phyloP scores from a whole-genome alignment of 2,888 invertebrate genomes.

The Arctia plantaginis region DNA sequence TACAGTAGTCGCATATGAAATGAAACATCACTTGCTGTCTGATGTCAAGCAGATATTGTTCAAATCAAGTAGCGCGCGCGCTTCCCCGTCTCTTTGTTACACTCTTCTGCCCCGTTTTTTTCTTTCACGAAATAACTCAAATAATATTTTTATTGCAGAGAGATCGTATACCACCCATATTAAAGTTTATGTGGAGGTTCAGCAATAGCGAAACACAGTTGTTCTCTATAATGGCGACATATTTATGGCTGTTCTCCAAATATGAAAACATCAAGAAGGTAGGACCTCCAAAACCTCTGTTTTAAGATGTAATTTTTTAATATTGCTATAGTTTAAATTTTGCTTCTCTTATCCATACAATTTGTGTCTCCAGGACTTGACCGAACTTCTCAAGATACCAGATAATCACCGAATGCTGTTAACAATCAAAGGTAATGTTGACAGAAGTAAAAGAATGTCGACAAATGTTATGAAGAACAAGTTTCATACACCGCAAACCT shows the following conservation, averaged over 20 bases:
- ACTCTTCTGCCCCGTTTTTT: too few species aligned
- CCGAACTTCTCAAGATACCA: conserved; percentile 67
- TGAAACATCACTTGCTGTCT: neutral
- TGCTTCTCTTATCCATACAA: conserved; percentile 5
- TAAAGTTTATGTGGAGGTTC: conserved; percentile 89
- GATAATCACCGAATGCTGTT: conserved; percentile 76
- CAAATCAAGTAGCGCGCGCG: neutral
- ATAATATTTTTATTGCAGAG: conserved; percentile 67
- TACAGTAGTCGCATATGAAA: neutral
- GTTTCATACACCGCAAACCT: conserved; percentile 62
- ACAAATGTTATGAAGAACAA: conserved; percentile 63
- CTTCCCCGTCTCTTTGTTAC: too few species aligned
- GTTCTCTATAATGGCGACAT: conserved; percentile 88
- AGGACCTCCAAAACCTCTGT: conserved; percentile 33
- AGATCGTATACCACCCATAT: conserved; percentile 86
- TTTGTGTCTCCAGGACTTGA: conserved; percentile 69
- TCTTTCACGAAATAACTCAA: too few species aligned
- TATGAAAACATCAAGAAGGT: conserved; percentile 79
- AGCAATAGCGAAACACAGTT: conserved; percentile 89
- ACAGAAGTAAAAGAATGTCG: conserved; percentile 72
- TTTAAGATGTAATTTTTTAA: neutral
- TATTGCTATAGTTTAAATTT: neutral
- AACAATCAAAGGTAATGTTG: conserved; percentile 72
- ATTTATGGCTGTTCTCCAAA: conserved; percentile 89
- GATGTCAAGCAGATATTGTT: too few species aligned